Evolutionary conservation across 2,797 vertebrate species (phyloP).

Genomic region (Stomatorhinus walkeri): DNA sequence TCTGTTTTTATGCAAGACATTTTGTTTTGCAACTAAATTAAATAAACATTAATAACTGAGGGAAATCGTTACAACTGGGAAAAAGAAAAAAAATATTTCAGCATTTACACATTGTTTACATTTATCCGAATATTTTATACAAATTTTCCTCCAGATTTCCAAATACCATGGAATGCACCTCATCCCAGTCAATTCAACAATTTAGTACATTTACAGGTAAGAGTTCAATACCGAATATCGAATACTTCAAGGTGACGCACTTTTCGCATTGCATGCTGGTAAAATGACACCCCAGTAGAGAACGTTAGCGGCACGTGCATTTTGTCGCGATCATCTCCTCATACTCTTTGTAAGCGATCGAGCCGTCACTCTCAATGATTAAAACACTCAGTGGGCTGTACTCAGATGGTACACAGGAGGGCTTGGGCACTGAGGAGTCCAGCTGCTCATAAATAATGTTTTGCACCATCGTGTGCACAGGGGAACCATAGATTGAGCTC

Average conservation of each 20-base stretch:
- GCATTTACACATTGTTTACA: conserved; percentile 34
- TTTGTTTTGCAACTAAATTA: conserved; percentile 6
- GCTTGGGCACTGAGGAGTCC: conserved; percentile 72
- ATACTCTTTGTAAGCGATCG: conserved; percentile 86
- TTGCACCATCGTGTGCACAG: conserved; percentile 85
- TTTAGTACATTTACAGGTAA: conserved; percentile 36
- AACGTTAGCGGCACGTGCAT: conserved; percentile 80
- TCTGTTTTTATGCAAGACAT: conserved; percentile 14
- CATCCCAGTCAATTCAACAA: conserved; percentile 19
- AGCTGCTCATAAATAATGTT: conserved; percentile 86
- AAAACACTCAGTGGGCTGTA: conserved; percentile 87
- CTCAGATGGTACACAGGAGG: conserved; percentile 82
- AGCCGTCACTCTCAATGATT: conserved; percentile 80
- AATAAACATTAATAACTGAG: conserved; percentile 25
- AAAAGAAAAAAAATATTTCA: conserved; percentile 25
- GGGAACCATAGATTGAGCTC: conserved; percentile 82
- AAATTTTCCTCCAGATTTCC: conserved; percentile 37
- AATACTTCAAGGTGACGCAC: not conserved
- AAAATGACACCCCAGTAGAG: conserved; percentile 3
- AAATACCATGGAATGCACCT: conserved; percentile 16
- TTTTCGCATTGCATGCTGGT: not conserved
- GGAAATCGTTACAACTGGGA: conserved; percentile 21
- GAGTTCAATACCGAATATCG: conserved; percentile 20
- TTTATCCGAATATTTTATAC: conserved; percentile 46
- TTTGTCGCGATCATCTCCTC: conserved; percentile 89